phyloP scores from a whole-genome alignment of 1,140 invertebrate species.

The Maniola jurtina region DNA sequence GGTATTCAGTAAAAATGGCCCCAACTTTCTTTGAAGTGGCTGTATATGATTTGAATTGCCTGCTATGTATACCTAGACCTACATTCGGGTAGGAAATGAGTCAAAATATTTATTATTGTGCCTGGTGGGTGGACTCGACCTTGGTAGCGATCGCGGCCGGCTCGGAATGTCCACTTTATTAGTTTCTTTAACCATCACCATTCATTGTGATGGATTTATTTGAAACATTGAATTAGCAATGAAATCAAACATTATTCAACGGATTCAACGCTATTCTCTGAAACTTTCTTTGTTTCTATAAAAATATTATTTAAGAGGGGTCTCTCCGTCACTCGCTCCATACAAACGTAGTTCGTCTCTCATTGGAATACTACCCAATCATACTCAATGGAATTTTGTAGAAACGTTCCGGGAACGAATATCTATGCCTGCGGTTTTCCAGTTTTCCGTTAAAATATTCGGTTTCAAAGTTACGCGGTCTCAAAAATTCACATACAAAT shows the following conservation, averaged over 20 bases:
- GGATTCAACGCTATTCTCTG: not conserved
- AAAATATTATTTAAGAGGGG: too few relatives aligned
- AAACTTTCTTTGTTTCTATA: not conserved
- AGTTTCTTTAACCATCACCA: slow-evolving; percentile 33
- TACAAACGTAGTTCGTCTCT: too few relatives aligned
- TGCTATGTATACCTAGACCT: slow-evolving; percentile 39
- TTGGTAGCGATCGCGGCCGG: slow-evolving; percentile 41
- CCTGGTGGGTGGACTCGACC: slow-evolving; percentile 49
- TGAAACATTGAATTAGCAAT: not conserved
- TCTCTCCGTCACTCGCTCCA: too few relatives aligned
- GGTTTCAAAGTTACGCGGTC: too few relatives aligned
- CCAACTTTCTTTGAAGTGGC: slow-evolving; percentile 24
- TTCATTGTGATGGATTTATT: slow-evolving; percentile 21
- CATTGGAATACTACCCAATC: too few relatives aligned
- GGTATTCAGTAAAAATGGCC: slow-evolving; percentile 12
- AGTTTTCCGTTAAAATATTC: too few relatives aligned
- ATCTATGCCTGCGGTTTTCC: too few relatives aligned
- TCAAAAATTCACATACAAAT: too few relatives aligned
- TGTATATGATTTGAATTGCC: slow-evolving; percentile 32
- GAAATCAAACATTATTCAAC: not conserved
- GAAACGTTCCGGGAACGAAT: too few relatives aligned
- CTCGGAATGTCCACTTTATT: slow-evolving; percentile 48
- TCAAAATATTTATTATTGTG: slow-evolving; percentile 62
- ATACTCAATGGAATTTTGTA: too few relatives aligned
- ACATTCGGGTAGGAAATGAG: slow-evolving; percentile 53